Evolutionary conservation across 2,888 invertebrate species (phyloP), one percentile per base, ranked within the genome.

Genomic region (Tiliacea citrago): DNA sequence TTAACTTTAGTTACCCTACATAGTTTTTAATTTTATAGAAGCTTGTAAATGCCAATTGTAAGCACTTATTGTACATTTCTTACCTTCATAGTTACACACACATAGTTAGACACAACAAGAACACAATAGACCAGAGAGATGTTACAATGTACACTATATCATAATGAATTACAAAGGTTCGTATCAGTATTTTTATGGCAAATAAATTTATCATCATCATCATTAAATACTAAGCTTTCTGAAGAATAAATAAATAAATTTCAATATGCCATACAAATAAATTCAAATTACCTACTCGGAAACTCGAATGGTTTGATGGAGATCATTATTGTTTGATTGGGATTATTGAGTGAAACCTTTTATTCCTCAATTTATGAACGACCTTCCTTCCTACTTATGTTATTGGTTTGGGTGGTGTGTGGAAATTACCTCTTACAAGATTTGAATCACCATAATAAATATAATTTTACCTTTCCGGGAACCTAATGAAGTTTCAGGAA

Each of bases 311-410:
- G 18, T 67, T 77, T 68, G 57, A 63, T 73, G n/a, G 21, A n/a
- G 42, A 65, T 73, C 49, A 70, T 68, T 35, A 61, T 70, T 62
- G 66, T 68, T 62, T 73, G 58, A 83, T 79, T 75, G 13, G 39
- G 21, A 13, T 68, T 65, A 67, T 71, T 79, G 63, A 69, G 42
- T 61, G 35, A 39, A 49, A 35, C n/a, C 51, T 66, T 70, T 82
- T 58, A 45, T 68, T 45, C 13, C 35, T 45, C n/a, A 73, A 71
- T 72, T 49, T 45, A 70, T 39, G n/a, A 70, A 66, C 13, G 35
- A 55, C 24, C 29, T 51, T 60, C 16, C 12, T 58, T 63, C 21
- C 53, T 35, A 55, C 29, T 62, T 68, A 67, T 35, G 24, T 51
- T 21, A 39, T 58, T 24, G 9, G n/a, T 10, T 49, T 42, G 29